Percentiles rank a stretch among this genome's conserved stretches.
phyloP scores from a whole-genome alignment of 1,140 invertebrate species.

The Pogonomyrmex californicus region DNA sequence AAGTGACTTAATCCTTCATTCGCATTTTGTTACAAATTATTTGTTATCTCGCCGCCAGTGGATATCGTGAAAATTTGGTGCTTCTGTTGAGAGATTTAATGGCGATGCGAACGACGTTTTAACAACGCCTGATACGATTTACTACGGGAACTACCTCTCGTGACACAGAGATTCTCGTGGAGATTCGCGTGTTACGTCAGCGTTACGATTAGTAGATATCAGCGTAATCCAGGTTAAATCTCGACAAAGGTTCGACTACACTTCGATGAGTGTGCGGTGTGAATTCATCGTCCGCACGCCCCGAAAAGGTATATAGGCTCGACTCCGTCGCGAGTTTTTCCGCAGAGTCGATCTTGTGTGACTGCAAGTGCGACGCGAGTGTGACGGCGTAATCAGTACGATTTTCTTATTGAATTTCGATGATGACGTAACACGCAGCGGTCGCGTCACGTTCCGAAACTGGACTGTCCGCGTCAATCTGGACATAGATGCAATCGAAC shows the following conservation, averaged over 20 bases:
- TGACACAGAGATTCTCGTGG: neutral
- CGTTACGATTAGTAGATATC: constrained; percentile 57
- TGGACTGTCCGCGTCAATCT: constrained; percentile 13
- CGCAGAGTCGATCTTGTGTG: neutral
- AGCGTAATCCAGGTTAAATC: constrained; percentile 61
- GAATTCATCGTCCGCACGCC: constrained; percentile 18
- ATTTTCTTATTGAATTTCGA: neutral
- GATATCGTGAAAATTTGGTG: neutral
- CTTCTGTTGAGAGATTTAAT: neutral
- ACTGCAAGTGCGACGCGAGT: neutral
- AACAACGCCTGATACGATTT: neutral
- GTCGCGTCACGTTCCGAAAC: constrained; percentile 25
- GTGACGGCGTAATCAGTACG: constrained; percentile 3
- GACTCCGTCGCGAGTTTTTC: neutral
- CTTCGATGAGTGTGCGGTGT: neutral
- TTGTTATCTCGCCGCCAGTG: no score
- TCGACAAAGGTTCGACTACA: neutral
- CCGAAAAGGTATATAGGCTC: constrained; percentile 39
- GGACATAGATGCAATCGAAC: neutral
- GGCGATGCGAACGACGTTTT: neutral
- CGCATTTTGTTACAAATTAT: neutral
- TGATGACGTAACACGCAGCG: neutral
- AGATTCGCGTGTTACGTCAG: constrained; percentile 62
- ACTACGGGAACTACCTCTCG: constrained; percentile 1
- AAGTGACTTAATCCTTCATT: constrained; percentile 3